phyloP scores from a whole-genome alignment of 2,113 vertebrate species.

The Anser brachyrhynchus region DNA sequence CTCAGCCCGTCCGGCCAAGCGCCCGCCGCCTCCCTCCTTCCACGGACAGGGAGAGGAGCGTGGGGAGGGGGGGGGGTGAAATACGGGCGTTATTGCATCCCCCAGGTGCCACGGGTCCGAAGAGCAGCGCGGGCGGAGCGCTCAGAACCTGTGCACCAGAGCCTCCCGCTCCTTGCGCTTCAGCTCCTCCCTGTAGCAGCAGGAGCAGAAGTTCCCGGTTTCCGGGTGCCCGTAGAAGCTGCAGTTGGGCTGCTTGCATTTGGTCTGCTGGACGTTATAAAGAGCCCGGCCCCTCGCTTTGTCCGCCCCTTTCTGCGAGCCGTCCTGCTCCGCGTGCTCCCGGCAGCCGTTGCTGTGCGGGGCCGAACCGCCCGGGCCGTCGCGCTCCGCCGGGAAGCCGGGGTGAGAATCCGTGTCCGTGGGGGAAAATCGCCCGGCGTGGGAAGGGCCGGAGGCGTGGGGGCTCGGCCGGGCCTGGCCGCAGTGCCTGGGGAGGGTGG shows the following conservation, averaged over 20 bases:
- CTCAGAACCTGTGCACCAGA: slow-evolving; percentile 88
- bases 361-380: not conserved
- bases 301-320: not conserved
- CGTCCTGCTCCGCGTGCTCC: slow-evolving; percentile 73
- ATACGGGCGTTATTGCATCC: slow-evolving; percentile 21
- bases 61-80: fast-evolving
- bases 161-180: slow-evolving; percentile 81
- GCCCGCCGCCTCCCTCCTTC: not conserved
- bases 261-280: slow-evolving; percentile 80
- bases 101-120: not conserved
- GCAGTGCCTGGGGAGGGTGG: slow-evolving; percentile 89
- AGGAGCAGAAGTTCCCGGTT: slow-evolving; percentile 95
- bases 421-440: slow-evolving; percentile 61
- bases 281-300: not conserved
- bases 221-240: slow-evolving; percentile 93
- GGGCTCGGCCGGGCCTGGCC: slow-evolving; percentile 72
- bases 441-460: slow-evolving; percentile 60
- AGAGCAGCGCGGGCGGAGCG: fast-evolving
- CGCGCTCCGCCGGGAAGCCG: slow-evolving; percentile 46
- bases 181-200: slow-evolving; percentile 92
- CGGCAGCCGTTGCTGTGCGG: slow-evolving; percentile 78
- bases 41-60: not conserved
- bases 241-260: slow-evolving; percentile 92
- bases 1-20: not conserved
- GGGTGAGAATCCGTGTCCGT: slow-evolving; percentile 72